These are phyloP conservation scores for Ernsta delagoae DNA, from an alignment of 2,888 invertebrate species.

Conservation along the genomic window DNA sequence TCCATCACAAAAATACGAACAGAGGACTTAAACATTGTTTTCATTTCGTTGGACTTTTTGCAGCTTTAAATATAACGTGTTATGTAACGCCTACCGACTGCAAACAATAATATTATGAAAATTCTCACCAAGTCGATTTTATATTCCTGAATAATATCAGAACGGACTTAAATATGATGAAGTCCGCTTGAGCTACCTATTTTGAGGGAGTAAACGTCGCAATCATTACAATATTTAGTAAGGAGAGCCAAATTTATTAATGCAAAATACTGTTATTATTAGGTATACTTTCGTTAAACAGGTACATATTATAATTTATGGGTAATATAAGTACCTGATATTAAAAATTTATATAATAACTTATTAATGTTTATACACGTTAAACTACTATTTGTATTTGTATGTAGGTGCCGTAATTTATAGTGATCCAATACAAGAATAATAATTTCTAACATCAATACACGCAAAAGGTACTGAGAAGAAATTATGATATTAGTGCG, in stretches of 20 bases:
- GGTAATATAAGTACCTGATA: too few relatives aligned
- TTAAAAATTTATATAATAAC: too few relatives aligned
- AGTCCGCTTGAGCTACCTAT: conserved; percentile 5
- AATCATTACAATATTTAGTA: conserved; percentile 15
- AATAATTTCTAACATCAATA: too few relatives aligned
- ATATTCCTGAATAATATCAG: conserved; percentile 19
- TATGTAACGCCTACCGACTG: conserved; percentile 1
- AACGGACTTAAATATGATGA: conserved; percentile 21
- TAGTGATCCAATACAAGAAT: too few relatives aligned
- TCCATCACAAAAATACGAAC: too few relatives aligned
- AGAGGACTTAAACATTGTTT: too few relatives aligned
- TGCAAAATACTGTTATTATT: background rate
- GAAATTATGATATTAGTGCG: too few relatives aligned
- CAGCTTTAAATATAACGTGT: background rate
- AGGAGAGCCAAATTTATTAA: background rate
- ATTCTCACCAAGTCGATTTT: conserved; percentile 8
- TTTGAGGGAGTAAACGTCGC: conserved; percentile 4
- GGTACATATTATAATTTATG: background rate
- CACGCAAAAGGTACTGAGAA: too few relatives aligned
- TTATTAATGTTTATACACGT: background rate
- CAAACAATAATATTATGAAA: conserved; percentile 3
- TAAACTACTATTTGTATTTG: too few relatives aligned
- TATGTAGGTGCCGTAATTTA: too few relatives aligned
- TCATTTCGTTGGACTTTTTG: conserved; percentile 9
- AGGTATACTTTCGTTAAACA: background rate